Percentiles rank a stretch among this genome's conserved stretches.
These are phyloP conservation scores for Notarius lentiginosus DNA, from an alignment of 2,113 vertebrate species.

Conservation along the genomic window DNA sequence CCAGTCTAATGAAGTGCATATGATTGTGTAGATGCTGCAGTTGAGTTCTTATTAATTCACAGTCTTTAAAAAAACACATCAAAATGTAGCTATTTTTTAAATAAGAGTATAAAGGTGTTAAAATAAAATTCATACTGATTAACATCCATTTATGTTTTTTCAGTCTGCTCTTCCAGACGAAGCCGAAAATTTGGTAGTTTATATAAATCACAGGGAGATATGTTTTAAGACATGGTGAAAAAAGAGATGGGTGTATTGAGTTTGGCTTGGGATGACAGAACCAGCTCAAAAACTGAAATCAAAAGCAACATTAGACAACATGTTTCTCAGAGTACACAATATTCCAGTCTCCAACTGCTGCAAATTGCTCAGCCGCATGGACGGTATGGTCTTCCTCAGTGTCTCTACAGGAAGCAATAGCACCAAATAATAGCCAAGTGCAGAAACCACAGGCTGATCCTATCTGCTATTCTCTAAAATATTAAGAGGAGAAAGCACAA, in stretches of 20 bases:
- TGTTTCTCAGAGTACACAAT: neutral
- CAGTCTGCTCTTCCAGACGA: neutral
- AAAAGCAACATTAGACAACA: conserved; percentile 8
- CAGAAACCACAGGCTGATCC: conserved; percentile 58
- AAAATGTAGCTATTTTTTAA: conserved; percentile 51
- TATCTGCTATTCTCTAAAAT: conserved; percentile 65
- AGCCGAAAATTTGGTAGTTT: neutral
- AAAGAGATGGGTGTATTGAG: neutral
- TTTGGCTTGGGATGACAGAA: neutral
- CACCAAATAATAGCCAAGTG: conserved; percentile 54
- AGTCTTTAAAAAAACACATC: conserved; percentile 48
- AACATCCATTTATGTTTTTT: neutral
- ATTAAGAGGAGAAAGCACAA: conserved; percentile 59
- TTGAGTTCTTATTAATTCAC: conserved; percentile 44
- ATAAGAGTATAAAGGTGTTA: conserved; percentile 51
- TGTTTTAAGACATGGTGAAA: neutral
- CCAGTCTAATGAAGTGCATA: conserved; percentile 59
- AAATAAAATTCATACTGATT: conserved; percentile 49
- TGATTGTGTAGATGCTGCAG: conserved; percentile 55
- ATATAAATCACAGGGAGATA: neutral
- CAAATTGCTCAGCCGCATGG: conserved; percentile 2
- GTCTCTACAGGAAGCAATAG: conserved; percentile 41
- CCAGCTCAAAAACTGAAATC: neutral
- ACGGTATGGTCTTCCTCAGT: conserved; percentile 4
- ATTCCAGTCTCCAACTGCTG: neutral